A percentile compares a stretch with the other conserved stretches of the same genome.
Evolutionary conservation across 2,113 vertebrate genomes (phyloP).

Genomic region (Henicopernis longicauda): DNA sequence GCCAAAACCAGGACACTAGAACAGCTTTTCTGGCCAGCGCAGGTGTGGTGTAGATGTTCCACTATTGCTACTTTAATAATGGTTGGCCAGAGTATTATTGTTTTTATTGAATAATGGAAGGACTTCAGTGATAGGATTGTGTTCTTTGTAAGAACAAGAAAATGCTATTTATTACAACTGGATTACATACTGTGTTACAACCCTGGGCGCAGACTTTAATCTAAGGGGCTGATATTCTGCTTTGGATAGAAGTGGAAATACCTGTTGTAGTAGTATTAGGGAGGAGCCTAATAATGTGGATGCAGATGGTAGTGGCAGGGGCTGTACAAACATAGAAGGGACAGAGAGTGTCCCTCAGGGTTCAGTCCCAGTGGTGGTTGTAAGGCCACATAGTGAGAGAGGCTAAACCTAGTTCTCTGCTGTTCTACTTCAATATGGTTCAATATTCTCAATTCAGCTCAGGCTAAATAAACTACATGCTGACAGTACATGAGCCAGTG

Average conservation of each 20-base stretch:
- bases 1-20: background rate
- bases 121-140: background rate
- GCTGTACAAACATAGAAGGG: background rate
- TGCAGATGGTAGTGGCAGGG: background rate
- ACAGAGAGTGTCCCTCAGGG: background rate
- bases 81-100: background rate
- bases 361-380: background rate
- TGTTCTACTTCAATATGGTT: background rate
- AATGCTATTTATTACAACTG: background rate
- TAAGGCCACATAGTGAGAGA: background rate
- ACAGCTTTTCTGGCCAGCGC: background rate
- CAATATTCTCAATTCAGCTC: background rate
- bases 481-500: no score
- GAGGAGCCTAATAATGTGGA: background rate
- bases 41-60: background rate
- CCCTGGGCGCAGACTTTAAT: background rate
- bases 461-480: background rate
- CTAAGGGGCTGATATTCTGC: background rate
- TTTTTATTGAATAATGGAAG: background rate
- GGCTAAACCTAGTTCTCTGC: background rate
- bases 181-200: background rate
- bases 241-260: background rate
- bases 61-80: background rate
- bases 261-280: background rate
- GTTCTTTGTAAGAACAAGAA: background rate